Evolutionary conservation across 2,113 vertebrate genomes (phyloP), one percentile per base, ranked within the genome.

Genomic region (Tamias sibiricus): DNA sequence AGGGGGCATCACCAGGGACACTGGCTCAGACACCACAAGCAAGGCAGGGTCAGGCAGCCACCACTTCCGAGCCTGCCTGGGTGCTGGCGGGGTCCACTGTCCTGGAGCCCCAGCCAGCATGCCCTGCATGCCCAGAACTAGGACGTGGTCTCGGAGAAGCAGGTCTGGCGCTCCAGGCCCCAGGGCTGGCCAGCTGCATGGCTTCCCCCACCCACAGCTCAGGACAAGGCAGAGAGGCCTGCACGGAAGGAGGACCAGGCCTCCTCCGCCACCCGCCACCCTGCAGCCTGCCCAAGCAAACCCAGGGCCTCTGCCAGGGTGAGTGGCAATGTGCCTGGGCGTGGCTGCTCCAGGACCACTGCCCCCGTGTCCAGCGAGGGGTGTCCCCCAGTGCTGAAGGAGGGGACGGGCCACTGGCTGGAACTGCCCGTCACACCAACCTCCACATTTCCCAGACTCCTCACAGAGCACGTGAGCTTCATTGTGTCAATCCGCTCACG

Each of bases 121-220:
- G 62, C 32, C 66, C 16, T 2, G 2, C 0, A 1, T 4, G 22
- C 77, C 10, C 0, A 8, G 32, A 30, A 11, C n/a, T 64, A 13
- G 71, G 24, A 8, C 6, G 0, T 1, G 5, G 16, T 17, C 57
- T n/a, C 3, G 1, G 76, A 42, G 8, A 35, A 49, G 42, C 47
- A 24, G 66, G 16, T 24, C 42, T 68, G 66, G 66, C 13, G 6
- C 64, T 14, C 6, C 40, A 16, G 40, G 72, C 54, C 20, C 54
- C 54, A 54, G 26, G 42, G 28, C 74, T 30, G 42, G 2, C 42
- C 42, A 47, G 42, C 42, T 30, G 6, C 42, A 47, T 22, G 42
- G 28, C 26, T n/a, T 30, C 28, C 14, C 47, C 68, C 2, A 2
- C 66, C 28, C 6, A 12, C 28, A 76, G 74, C 28, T 76, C 74